Conservation (phyloP, 64 coral and sea anemone genomes). For the Astreopora myriophthalma region DNA sequence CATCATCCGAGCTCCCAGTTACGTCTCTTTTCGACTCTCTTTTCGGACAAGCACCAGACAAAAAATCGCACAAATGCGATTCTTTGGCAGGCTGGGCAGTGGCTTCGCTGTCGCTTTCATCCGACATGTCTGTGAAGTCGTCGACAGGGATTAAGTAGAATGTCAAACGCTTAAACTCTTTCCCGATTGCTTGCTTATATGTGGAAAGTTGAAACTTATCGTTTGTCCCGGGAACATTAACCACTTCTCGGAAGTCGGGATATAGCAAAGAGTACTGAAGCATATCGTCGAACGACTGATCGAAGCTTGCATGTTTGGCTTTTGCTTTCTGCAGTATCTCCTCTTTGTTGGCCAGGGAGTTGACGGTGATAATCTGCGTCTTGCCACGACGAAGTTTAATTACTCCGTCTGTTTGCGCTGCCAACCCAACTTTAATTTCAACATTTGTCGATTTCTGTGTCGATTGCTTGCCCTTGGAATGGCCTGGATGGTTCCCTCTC, state of each 20-base stretch:
- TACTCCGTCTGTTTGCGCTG: constrained; percentile 36
- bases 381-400: constrained; percentile 53
- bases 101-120: background rate
- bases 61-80: background rate
- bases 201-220: constrained; percentile 16
- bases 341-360: constrained; percentile 41
- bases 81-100: background rate
- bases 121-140: background rate
- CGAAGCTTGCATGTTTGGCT: constrained; percentile 48
- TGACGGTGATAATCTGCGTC: constrained; percentile 33
- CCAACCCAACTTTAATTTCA: constrained; percentile 67
- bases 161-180: constrained; percentile 57
- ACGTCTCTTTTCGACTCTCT: background rate
- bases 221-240: constrained; percentile 32
- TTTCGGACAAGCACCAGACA: background rate
- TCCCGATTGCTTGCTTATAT: constrained; percentile 36
- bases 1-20: background rate
- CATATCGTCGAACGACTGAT: constrained; percentile 44
- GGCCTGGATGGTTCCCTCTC: background rate
- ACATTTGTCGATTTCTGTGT: constrained; percentile 31
- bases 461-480: background rate
- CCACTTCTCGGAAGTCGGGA: constrained; percentile 49
- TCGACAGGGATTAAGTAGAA: constrained; percentile 35
- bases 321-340: constrained; percentile 43
- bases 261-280: constrained; percentile 26